phyloP scores from a whole-genome alignment of 2,797 vertebrate genomes.

The Dendrocincla tyrannina region DNA sequence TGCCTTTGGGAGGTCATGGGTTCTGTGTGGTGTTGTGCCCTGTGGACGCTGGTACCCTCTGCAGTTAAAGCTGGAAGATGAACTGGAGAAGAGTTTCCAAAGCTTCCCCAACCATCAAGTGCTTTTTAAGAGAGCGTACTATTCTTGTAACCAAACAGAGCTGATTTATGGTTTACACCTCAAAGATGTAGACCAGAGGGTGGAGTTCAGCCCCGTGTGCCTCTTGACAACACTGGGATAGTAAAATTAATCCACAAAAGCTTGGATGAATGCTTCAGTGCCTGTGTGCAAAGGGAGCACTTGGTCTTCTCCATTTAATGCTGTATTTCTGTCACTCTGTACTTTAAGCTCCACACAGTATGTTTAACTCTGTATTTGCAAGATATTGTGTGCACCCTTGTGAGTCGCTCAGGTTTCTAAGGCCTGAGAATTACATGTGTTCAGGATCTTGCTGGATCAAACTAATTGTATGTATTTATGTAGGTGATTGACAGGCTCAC shows the following conservation, averaged over 20 bases:
- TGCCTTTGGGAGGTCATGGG: not conserved
- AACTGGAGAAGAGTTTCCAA: not conserved
- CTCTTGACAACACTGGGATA: not conserved
- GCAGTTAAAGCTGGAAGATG: not conserved
- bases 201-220: not conserved
- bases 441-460: conserved; percentile 13
- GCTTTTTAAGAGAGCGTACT: not conserved
- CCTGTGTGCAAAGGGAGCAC: not conserved
- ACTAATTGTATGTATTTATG: not conserved
- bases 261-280: not conserved
- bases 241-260: not conserved
- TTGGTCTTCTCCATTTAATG: not conserved
- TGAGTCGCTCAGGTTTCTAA: not conserved
- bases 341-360: not conserved
- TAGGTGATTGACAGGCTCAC: not conserved
- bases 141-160: not conserved
- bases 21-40: not conserved
- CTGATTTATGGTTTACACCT: not conserved
- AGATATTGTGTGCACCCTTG: not conserved
- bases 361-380: not conserved
- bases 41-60: not conserved
- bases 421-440: conserved; percentile 3
- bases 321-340: not conserved
- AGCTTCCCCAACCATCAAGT: rapidly evolving
- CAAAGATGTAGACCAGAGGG: too few species aligned